Evolutionary conservation across 1,140 invertebrate species (phyloP).

Genomic region (Papilio machaon): DNA sequence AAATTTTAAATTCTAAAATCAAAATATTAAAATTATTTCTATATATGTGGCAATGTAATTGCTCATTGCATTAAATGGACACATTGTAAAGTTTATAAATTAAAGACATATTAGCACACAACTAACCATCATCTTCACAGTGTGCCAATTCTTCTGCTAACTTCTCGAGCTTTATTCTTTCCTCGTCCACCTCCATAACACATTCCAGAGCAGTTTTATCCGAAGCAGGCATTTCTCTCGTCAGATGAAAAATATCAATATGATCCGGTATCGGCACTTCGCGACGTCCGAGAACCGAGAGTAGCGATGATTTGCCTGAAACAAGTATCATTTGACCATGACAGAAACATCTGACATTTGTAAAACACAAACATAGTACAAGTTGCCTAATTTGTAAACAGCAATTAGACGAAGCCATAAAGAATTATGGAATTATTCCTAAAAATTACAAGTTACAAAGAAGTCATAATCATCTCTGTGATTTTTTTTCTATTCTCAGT

Average conservation of each 20-base stretch:
- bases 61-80: no score
- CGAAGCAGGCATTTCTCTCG: slow-evolving; percentile 97
- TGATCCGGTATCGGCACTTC: slow-evolving; percentile 98
- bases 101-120: not conserved
- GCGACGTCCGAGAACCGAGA: slow-evolving; percentile 94
- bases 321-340: slow-evolving; percentile 9
- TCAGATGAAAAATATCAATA: slow-evolving; percentile 99
- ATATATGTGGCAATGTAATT: no score
- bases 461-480: not conserved
- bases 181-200: slow-evolving; percentile 99
- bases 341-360: not conserved
- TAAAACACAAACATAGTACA: not conserved
- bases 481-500: not conserved
- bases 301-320: slow-evolving; percentile 95
- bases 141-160: slow-evolving; percentile 95
- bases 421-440: not conserved
- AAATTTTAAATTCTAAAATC: no score
- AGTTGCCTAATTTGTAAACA: not conserved
- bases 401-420: not conserved
- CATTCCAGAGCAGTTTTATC: slow-evolving; percentile 96
- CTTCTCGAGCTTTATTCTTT: slow-evolving; percentile 95
- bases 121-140: slow-evolving; percentile 91
- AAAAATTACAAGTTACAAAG: not conserved
- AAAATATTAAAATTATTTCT: no score
- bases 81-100: no score